Evolutionary conservation across 2,797 vertebrate species (phyloP).

Genomic region (Sebastes diaconus): DNA sequence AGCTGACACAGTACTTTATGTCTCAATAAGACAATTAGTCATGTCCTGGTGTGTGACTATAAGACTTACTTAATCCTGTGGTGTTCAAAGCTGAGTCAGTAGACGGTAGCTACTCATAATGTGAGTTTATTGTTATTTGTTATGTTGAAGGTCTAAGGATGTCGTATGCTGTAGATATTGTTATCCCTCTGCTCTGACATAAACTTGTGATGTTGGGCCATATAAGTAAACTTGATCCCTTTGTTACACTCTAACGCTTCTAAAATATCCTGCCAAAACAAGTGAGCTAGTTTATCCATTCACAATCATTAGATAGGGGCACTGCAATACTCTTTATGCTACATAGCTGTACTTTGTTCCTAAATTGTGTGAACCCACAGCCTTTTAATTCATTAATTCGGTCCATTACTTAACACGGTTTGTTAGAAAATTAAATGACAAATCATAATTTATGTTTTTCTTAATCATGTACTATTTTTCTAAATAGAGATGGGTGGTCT

Average conservation of each 20-base stretch:
- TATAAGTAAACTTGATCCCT: background rate
- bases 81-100: constrained; percentile 19
- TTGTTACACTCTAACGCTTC: background rate
- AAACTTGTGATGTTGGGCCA: background rate
- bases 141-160: background rate
- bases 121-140: too few species aligned
- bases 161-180: background rate
- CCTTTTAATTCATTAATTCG: background rate
- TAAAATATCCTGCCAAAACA: background rate
- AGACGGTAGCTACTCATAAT: background rate
- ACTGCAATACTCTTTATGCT: background rate
- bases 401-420: background rate
- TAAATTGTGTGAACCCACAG: background rate
- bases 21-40: constrained; percentile 11
- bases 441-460: background rate
- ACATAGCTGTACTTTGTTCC: background rate
- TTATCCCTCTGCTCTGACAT: background rate
- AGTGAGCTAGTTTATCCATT: background rate
- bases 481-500: too few species aligned
- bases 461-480: too few species aligned
- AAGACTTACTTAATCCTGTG: constrained; percentile 12
- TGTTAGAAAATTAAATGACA: background rate
- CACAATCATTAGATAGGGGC: too few species aligned
- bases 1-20: background rate
- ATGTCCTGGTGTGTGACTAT: background rate